Base-by-base conservation (phyloP, 2,888 invertebrate species). In the Oxytorus armatus region DNA sequence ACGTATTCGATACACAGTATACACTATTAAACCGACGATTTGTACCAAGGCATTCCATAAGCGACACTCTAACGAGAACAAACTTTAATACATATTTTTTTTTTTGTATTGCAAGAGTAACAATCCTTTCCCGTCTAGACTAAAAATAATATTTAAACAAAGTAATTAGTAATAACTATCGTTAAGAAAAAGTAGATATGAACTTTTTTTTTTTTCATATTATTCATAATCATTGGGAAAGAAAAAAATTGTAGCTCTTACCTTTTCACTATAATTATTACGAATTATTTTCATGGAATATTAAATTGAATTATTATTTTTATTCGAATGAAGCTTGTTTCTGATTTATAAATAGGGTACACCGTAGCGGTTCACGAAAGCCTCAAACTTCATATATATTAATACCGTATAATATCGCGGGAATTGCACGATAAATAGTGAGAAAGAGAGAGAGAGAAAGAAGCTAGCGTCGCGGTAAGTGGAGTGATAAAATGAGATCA, bases 401-500 rank as follows among this genome's bases (percentile, higher is more conserved):
- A 66, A 14, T 23, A n/a, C 16, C 44, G 25, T 29, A 47, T 33
- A 55, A 49, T 65, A 36, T 63, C 39, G 57, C 49, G 49, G 49
- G 51, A 72, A 59, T 75, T 57, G 59, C 65, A 53, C 81, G 79
- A 57, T 47, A 69, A 44, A 57, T 33, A 57, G 55, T 4, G 10
- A 61, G 29, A n/a, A 21, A 21, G 51, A 29, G 66, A 72, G 69
- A 33, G 33, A 18, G 75, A 77, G 82, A 49, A 82, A 39, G 78
- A 57, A 79, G 68, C 69, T 59, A 77, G 72, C 76, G 68, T 76
- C 81, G 81, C 82, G 82, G 83, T 85, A 87, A 89, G 88, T 87
- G 85, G 86, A 86, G 84, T 87, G 88, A 89, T 88, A 89, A 89
- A 89, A 88, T 88, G 89, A 89, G 88, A 89, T 89, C 89, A 89